These are phyloP conservation scores for Phocoena sinus DNA, from an alignment of 2,113 vertebrate genomes.

Conservation along the genomic window DNA sequence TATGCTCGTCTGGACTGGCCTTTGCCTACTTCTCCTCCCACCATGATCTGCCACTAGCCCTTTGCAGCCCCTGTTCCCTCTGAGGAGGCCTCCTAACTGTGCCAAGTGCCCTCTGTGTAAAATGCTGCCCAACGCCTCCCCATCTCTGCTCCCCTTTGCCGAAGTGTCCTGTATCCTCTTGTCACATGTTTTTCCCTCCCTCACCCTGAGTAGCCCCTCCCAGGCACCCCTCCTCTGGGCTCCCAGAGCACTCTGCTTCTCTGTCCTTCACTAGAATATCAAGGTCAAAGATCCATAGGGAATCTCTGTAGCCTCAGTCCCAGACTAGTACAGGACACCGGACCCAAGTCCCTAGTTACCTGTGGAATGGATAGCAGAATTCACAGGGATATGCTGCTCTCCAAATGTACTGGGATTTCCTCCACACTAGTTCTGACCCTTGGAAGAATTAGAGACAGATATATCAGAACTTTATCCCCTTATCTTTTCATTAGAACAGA, in stretches of 20 bases:
- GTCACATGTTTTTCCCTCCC: neutral
- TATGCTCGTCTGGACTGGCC: neutral
- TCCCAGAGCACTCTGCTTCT: no score
- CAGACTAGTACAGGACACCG: no score
- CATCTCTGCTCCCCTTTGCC: neutral
- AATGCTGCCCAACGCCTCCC: neutral
- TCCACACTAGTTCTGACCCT: neutral
- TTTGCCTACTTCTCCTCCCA: neutral
- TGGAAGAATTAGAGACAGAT: neutral
- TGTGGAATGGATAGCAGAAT: neutral
- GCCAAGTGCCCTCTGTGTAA: neutral
- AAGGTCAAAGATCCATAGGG: neutral
- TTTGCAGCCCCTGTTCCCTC: neutral
- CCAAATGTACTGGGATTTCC: neutral
- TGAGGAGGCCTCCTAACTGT: no score
- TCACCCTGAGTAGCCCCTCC: neutral
- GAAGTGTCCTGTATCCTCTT: neutral
- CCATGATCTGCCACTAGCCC: neutral
- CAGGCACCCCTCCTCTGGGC: accelerated
- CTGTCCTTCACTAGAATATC: neutral
- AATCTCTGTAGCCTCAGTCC: no score
- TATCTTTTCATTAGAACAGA: neutral
- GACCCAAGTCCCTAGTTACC: neutral
- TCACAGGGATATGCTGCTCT: accelerated
- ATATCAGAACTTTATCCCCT: neutral